A percentile compares a stretch with the other conserved stretches of the same genome.
phyloP scores from a whole-genome alignment of 2,113 vertebrate genomes.

The Oxyura jamaicensis region DNA sequence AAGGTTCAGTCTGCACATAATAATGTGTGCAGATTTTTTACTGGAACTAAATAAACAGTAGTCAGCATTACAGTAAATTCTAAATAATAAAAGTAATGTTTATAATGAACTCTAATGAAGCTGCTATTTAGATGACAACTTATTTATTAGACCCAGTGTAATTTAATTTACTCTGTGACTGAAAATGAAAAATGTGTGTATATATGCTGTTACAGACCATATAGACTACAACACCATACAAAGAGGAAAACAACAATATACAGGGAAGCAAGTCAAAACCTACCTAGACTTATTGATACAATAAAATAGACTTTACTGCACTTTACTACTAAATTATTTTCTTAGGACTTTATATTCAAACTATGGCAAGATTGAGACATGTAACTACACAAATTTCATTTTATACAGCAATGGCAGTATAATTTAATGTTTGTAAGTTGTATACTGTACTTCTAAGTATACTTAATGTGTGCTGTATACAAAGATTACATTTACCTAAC shows the following conservation, averaged over 20 bases:
- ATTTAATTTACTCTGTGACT: conserved; percentile 17
- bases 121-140: neutral
- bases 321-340: neutral
- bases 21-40: neutral
- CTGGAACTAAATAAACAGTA: neutral
- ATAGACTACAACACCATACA: neutral
- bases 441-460: neutral
- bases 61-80: conserved; percentile 8
- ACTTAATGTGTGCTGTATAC: neutral
- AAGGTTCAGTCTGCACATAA: neutral
- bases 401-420: neutral
- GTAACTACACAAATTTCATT: neutral
- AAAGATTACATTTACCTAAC: neutral
- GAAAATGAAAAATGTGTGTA: neutral
- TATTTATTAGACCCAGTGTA: conserved; percentile 11
- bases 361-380: neutral
- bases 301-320: neutral
- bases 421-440: neutral
- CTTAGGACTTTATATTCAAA: conserved; percentile 10
- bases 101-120: neutral
- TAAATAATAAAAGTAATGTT: conserved; percentile 28
- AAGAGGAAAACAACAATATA: neutral
- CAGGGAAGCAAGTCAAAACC: neutral
- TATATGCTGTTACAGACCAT: neutral
- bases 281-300: neutral